Evolutionary conservation across 2,113 vertebrate species (phyloP), one percentile per base, ranked within the genome.

Genomic region (Athene cunicularia): DNA sequence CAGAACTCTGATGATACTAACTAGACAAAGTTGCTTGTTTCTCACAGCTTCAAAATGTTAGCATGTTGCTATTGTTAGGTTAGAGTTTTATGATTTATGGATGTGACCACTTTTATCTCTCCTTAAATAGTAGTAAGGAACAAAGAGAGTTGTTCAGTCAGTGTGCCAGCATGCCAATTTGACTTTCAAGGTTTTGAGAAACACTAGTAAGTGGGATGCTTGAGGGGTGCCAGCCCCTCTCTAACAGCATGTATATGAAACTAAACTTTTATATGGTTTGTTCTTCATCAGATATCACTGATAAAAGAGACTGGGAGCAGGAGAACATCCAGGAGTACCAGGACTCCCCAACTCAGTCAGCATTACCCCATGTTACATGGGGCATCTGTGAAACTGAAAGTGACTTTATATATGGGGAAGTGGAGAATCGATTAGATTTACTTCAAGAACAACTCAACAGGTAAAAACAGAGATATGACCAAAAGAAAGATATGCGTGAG

Each of bases 391-490:
- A 99, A 95, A 99, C 99, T 14, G 99, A 99, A 97, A 99, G 99
- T 28, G 99, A 99, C 84, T 98, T 99, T 95, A 99, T 99, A 32
- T 99, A 99, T 1, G 99, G 99, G 59, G 99, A 99, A 98, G 99
- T 99, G 96, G 99, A 99, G 89, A 99, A 99, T 94, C 99, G 99
- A 93, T 95, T 99, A 94, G 99, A 99, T 98, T 98, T 99, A 94
- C 99, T 99, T 86, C 99, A 99, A 94, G 99, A 99, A 63, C 99
- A 99, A 87, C 98, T 99, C 86, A 99, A 99, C 99, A 99, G 99
- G 99, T 99, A 98, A 91, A 73, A 66, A 21, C 12, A 73, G 50
- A 86, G 7, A 66, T 41, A 58, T 32, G 18, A 35, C 23, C 20
- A 53, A 95, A 64, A 56, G 52, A 81, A 37, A 45, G 3, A 37